These are phyloP conservation scores for Hydrolagus affinis DNA, from an alignment of 2,113 vertebrate species.

Conservation along the genomic window DNA sequence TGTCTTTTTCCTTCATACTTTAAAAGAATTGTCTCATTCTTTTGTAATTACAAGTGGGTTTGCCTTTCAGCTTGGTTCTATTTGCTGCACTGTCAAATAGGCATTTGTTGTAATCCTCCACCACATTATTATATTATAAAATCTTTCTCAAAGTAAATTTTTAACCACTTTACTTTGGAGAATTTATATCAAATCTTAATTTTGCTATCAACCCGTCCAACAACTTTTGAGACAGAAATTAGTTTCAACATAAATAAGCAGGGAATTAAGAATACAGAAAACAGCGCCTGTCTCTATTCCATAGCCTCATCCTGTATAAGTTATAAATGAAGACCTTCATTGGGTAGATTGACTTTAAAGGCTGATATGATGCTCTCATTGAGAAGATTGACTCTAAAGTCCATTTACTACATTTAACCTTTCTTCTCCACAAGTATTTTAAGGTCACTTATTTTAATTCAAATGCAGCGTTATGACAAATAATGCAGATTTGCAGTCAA, in stretches of 20 bases:
- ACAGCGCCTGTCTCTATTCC: no score
- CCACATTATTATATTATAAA: background rate
- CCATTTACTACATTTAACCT: background rate
- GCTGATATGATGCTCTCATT: background rate
- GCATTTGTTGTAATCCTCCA: background rate
- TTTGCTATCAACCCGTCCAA: background rate
- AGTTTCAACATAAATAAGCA: no score
- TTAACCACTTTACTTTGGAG: background rate
- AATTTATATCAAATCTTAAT: background rate
- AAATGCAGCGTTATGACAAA: background rate
- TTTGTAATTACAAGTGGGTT: background rate
- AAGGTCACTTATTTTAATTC: background rate
- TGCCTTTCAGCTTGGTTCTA: background rate
- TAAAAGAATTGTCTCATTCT: background rate
- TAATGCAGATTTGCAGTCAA: background rate
- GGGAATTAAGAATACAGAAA: background rate
- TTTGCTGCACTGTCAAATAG: background rate
- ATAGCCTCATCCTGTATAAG: background rate
- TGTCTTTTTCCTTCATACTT: background rate
- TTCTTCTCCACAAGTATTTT: background rate
- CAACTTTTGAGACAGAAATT: background rate
- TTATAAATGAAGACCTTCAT: background rate
- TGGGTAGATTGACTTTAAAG: background rate
- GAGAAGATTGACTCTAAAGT: no score
- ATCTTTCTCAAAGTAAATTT: background rate